Evolutionary conservation across 2,888 invertebrate species (phyloP).

Genomic region (Pammene aurita): DNA sequence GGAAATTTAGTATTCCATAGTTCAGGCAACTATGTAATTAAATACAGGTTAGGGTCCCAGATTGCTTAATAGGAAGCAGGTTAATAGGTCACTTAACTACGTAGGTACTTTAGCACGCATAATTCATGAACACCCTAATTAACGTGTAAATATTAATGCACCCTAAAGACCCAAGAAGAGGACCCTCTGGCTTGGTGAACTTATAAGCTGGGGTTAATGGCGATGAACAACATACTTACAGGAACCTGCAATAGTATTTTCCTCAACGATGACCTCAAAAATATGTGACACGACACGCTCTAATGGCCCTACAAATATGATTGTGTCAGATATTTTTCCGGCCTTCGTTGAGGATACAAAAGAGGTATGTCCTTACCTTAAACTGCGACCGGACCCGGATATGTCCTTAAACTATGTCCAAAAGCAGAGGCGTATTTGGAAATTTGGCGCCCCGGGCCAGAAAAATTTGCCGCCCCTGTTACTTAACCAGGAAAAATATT

Average conservation of each 20-base stretch:
- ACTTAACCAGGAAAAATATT: too few species aligned
- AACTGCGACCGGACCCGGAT: too few species aligned
- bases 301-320: too few species aligned
- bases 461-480: too few species aligned
- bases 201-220: background rate
- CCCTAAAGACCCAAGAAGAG: background rate
- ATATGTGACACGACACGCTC: too few species aligned
- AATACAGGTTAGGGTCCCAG: background rate
- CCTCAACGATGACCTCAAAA: background rate
- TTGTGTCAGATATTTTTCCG: too few species aligned
- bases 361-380: too few species aligned
- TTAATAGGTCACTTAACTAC: conserved; percentile 10
- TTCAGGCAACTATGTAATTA: background rate
- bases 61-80: background rate
- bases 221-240: too few species aligned
- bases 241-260: background rate
- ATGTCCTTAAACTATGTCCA: too few species aligned
- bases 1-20: background rate
- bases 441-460: too few species aligned
- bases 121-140: conserved; percentile 11
- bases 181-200: background rate
- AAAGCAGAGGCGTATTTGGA: too few species aligned
- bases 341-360: too few species aligned
- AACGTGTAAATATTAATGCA: conserved; percentile 21
- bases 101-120: conserved; percentile 7